Base-by-base conservation (phyloP, 1,140 invertebrate species). In the Pollicipes pollicipes region DNA sequence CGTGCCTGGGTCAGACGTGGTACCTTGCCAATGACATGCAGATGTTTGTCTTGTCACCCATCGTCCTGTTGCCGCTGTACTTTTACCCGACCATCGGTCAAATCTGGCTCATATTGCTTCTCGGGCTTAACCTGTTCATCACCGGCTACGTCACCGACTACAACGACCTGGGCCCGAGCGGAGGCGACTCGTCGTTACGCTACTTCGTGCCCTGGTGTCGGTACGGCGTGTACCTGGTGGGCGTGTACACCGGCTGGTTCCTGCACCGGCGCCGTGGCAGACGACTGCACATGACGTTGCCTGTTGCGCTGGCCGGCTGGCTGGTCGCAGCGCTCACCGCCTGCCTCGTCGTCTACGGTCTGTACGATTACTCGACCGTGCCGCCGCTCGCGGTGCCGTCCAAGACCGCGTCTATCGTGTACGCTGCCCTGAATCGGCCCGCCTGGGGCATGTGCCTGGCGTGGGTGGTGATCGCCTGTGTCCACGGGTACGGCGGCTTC, bases 11-110 rank as follows among this genome's bases (percentile, higher is more conserved):
- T 0, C 84, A 86, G 76, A 84, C 86, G 0, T 91, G 89, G 89
- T 90, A 89, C 78, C 80, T 91, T 58, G 88, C 88, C 17, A 90
- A 91, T 75, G 90, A 92, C 76, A 90, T 89, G 79, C 88, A 91
- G 77, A 81, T 91, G 30, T 91, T 89, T 77, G 79, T 88, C 8
- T 76, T 86, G 0, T 86, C 88, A 0, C 83, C 88, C 0, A 79
- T 90, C 0, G 78, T 91, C 8, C 80, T 89, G 71, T 80, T 83
- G n/a, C 73, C 87, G 3, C 74, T 91, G 4, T 88, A 86, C 82
- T 84, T 83, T 73, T 87, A 84, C 83, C 81, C 82, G 69, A 83
- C 83, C 76, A 77, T 83, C 70, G 88, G 88, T 21, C 45, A 58
- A 21, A 58, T 58, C 45, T 58, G 45, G 45, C 45, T 58, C 13